Conservation (phyloP, 2,888 invertebrate genomes). For the Neocrepidodera transversa region DNA sequence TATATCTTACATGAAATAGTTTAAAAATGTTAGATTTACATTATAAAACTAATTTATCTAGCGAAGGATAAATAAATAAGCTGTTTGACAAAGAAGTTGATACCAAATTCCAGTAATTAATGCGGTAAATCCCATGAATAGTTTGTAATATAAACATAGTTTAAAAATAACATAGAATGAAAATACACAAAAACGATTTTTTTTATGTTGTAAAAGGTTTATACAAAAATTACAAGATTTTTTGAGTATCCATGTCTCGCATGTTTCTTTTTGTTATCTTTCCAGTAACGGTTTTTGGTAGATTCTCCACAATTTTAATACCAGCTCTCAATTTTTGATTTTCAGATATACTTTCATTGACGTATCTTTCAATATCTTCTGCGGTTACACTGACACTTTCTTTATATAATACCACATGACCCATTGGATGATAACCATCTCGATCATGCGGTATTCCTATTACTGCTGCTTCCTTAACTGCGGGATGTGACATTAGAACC, state of each 20-base stretch:
- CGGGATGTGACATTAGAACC: conserved; percentile 72
- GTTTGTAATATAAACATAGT: too few relatives aligned
- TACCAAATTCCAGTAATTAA: too few relatives aligned
- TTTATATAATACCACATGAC: conserved; percentile 30
- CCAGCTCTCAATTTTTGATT: conserved; percentile 34
- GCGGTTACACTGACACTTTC: conserved; percentile 46
- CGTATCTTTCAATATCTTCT: conserved; percentile 57
- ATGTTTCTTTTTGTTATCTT: conserved; percentile 18
- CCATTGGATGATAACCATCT: conserved; percentile 73
- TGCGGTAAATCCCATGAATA: too few relatives aligned
- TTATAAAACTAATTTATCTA: too few relatives aligned
- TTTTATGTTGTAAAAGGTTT: too few relatives aligned
- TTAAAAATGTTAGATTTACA: too few relatives aligned
- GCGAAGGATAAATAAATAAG: too few relatives aligned
- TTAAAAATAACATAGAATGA: too few relatives aligned
- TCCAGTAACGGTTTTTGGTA: conserved; percentile 31
- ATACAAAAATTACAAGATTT: too few relatives aligned
- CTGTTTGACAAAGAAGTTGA: too few relatives aligned
- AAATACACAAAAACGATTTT: too few relatives aligned
- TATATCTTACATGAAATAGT: too few relatives aligned
- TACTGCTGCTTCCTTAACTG: conserved; percentile 79
- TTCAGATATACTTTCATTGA: conserved; percentile 30
- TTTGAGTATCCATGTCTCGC: not conserved
- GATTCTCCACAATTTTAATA: conserved; percentile 28
- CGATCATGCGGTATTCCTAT: conserved; percentile 68